Evolutionary conservation across 2,888 invertebrate species (phyloP).

Genomic region (Leucoptera coffeella): DNA sequence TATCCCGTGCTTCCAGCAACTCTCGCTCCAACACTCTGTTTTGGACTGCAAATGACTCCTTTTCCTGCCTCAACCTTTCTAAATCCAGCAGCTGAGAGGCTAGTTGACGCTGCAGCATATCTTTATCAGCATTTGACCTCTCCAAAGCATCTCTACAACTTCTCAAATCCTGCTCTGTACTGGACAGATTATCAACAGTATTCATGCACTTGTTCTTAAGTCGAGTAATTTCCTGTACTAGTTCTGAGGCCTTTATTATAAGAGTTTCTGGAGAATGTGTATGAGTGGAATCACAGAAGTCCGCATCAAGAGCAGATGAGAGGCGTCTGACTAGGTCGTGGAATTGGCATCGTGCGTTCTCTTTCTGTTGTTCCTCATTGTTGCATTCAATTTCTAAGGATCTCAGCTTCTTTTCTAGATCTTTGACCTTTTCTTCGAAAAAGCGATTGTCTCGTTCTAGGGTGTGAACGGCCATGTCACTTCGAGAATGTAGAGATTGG

Average conservation of each 20-base stretch:
- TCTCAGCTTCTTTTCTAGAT: slow-evolving; percentile 67
- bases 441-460: slow-evolving; percentile 66
- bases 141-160: slow-evolving; percentile 62
- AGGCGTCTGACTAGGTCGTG: slow-evolving; percentile 69
- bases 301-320: slow-evolving; percentile 65
- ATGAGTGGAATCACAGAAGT: slow-evolving; percentile 61
- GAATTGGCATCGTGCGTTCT: slow-evolving; percentile 59
- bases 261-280: slow-evolving; percentile 63
- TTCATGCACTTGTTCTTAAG: slow-evolving; percentile 56
- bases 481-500: slow-evolving; percentile 54
- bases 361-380: slow-evolving; percentile 70
- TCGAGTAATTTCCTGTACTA: slow-evolving; percentile 66
- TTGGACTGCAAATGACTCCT: slow-evolving; percentile 67
- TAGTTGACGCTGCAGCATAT: slow-evolving; percentile 67
- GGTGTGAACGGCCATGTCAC: slow-evolving; percentile 67
- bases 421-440: slow-evolving; percentile 71
- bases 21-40: slow-evolving; percentile 70
- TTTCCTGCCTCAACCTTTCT: slow-evolving; percentile 69
- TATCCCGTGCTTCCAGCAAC: slow-evolving; percentile 62
- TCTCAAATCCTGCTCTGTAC: slow-evolving; percentile 60
- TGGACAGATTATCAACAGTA: slow-evolving; percentile 54
- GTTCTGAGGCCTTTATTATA: slow-evolving; percentile 70
- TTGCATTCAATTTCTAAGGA: slow-evolving; percentile 66
- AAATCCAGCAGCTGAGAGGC: slow-evolving; percentile 65
- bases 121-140: slow-evolving; percentile 61